A percentile compares a stretch with the other conserved stretches of the same genome.
Conservation (phyloP, 1,140 invertebrate genomes). For the Penaeus indicus region DNA sequence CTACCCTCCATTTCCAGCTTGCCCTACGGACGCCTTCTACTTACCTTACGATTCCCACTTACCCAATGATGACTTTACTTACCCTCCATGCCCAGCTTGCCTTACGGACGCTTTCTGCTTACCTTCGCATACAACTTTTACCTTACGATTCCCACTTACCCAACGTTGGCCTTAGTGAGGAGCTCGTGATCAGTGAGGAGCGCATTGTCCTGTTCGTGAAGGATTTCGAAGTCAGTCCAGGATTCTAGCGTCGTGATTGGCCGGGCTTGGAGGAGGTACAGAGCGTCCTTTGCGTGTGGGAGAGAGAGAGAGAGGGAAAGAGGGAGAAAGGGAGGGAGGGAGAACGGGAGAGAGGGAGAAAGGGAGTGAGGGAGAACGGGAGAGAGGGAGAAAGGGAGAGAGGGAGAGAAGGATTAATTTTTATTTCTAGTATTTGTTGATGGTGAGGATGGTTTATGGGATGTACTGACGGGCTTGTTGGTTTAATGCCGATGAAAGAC, state of each 20-base stretch:
- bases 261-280: slow-evolving; percentile 80
- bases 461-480: too few species aligned
- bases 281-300: slow-evolving; percentile 70
- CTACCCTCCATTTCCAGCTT: too few species aligned
- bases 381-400: neutral
- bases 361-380: neutral
- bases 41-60: too few species aligned
- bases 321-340: neutral
- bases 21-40: too few species aligned
- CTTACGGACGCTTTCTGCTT: neutral
- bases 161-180: slow-evolving; percentile 72
- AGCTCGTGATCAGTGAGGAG: slow-evolving; percentile 71
- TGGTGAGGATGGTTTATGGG: too few species aligned
- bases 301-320: neutral
- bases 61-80: too few species aligned
- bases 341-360: neutral
- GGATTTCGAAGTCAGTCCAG: slow-evolving; percentile 81
- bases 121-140: neutral
- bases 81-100: neutral
- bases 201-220: slow-evolving; percentile 80
- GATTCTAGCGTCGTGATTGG: slow-evolving; percentile 79
- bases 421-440: neutral
- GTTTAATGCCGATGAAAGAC: too few species aligned
- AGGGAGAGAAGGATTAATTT: neutral
- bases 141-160: slow-evolving; percentile 67